Percentiles rank a stretch among this genome's conserved stretches.
phyloP scores from a whole-genome alignment of 23 tunicate genomes.

The Clavelina lepadiformis region DNA sequence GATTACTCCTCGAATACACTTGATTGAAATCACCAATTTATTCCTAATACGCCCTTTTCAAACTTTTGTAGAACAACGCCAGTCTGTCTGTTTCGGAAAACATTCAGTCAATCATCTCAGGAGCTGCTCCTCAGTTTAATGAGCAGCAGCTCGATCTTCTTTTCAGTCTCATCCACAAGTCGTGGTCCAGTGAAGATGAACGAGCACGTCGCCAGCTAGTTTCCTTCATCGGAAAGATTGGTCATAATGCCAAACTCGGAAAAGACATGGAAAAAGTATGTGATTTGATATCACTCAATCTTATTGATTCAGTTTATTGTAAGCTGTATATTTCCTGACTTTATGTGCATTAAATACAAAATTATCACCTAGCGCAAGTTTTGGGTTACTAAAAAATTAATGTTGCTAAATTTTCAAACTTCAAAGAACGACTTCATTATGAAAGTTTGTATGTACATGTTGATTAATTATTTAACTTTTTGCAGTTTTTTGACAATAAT shows the following conservation, averaged over 20 bases:
- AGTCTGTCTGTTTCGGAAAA: constrained; percentile 76
- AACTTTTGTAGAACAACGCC: constrained; percentile 58
- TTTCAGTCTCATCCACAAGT: constrained; percentile 58
- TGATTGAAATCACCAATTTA: background rate
- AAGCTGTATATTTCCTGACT: too few species aligned
- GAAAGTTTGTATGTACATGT: too few species aligned
- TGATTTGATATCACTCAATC: background rate
- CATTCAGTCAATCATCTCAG: constrained; percentile 67
- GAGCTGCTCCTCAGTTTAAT: constrained; percentile 72
- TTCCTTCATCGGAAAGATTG: constrained; percentile 74
- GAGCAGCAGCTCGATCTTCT: constrained; percentile 62
- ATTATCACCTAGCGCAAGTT: too few species aligned
- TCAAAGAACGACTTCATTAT: background rate
- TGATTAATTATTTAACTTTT: too few species aligned
- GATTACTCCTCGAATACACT: too few species aligned
- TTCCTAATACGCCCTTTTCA: background rate
- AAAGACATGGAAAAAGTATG: constrained; percentile 66
- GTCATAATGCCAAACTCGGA: constrained; percentile 52
- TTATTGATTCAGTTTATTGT: too few species aligned
- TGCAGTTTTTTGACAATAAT: too few species aligned
- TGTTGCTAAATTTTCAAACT: too few species aligned
- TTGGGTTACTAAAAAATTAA: too few species aligned
- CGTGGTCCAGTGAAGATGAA: constrained; percentile 73
- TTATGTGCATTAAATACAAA: too few species aligned
- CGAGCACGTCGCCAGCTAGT: constrained; percentile 60